Conservation (phyloP, 2,797 vertebrate genomes). For the Antennarius maculatus region DNA sequence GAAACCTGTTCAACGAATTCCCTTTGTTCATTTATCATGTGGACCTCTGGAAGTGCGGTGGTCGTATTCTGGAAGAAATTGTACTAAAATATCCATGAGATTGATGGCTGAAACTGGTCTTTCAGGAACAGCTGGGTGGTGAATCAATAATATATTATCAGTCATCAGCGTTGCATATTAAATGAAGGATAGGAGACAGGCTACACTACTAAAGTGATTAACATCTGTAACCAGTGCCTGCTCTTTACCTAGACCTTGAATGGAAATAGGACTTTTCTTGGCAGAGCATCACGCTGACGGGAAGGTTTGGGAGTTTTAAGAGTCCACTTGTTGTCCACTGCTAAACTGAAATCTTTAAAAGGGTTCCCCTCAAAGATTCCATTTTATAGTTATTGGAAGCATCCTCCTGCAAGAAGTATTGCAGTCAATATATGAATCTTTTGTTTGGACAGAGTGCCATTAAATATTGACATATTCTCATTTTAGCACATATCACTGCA, state of each 20-base stretch:
- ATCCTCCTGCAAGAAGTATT: slow-evolving; percentile 41
- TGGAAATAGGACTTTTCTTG: slow-evolving; percentile 56
- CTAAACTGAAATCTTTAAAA: slow-evolving; percentile 63
- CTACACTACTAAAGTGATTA: slow-evolving; percentile 62
- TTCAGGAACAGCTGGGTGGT: slow-evolving; percentile 66
- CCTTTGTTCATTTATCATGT: slow-evolving; percentile 43
- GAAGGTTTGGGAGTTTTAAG: slow-evolving; percentile 51
- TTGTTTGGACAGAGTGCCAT: slow-evolving; percentile 14
- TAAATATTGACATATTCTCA: slow-evolving; percentile 7
- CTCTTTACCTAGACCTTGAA: slow-evolving; percentile 58
- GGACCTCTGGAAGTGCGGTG: slow-evolving; percentile 31
- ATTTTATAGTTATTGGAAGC: slow-evolving; percentile 22
- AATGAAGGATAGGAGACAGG: slow-evolving; percentile 66
- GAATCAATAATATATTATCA: slow-evolving; percentile 77
- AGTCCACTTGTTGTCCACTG: slow-evolving; percentile 46
- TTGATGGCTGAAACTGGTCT: slow-evolving; percentile 67
- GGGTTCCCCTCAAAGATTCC: slow-evolving; percentile 51
- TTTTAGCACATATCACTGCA: neutral
- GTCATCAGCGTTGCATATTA: slow-evolving; percentile 75
- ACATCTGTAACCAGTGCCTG: slow-evolving; percentile 51
- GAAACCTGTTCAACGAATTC: slow-evolving; percentile 9
- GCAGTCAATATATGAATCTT: slow-evolving; percentile 36
- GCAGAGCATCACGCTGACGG: slow-evolving; percentile 35
- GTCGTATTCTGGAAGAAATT: slow-evolving; percentile 55
- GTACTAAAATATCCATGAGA: slow-evolving; percentile 76